Base-by-base conservation (phyloP, 2,888 invertebrate genomes). In the Teinopalpus imperialis region DNA sequence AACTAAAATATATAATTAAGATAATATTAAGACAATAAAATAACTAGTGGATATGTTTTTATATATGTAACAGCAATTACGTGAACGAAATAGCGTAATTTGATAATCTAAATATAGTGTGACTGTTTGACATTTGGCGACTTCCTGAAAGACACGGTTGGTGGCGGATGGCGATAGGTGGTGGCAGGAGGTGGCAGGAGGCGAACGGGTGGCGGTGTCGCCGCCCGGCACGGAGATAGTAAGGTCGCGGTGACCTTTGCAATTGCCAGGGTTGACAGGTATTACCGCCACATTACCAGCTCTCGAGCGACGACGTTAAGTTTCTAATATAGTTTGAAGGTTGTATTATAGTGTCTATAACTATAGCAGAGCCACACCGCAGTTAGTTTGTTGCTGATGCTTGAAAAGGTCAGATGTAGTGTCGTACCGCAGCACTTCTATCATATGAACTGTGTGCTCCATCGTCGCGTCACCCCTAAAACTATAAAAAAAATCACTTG, bases 191-290 rank as follows among this genome's bases (percentile, higher is more conserved):
- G 39, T 34, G 23, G 45, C 21, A 5, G 29, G 10, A n/a, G 24
- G 34, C 34, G 30, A 16, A 14, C 21, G 30, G 32, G 23, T 26
- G 37, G 51, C 18, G 46, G 16, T 18, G 34, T 43, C 52, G 37
- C 49, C 23, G 43, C 23, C 34, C 31, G 49, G 31, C 43, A 50
- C 50, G 5, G 26, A 7, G 16, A 5, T 10, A 9, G 29, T 48
- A 47, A 48, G 48, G 48, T 41, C 43, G 32, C 36, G 12, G 8
- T 29, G 46, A 52, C 51, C 48, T 51, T 48, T 43, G 35, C 24
- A 20, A 16, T 1, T 8, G 6, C 14, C 14, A 26, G 14, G 14
- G 9, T 16, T 9, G 36, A 1, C 34, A 26, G 12, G 16, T 10
- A 23, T 3, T 31, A 10, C 6, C 16, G 9, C 5, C 9, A 9